Evolutionary conservation across 2,797 vertebrate genomes (phyloP), one percentile per base, ranked within the genome.

Genomic region (Coilia nasus): DNA sequence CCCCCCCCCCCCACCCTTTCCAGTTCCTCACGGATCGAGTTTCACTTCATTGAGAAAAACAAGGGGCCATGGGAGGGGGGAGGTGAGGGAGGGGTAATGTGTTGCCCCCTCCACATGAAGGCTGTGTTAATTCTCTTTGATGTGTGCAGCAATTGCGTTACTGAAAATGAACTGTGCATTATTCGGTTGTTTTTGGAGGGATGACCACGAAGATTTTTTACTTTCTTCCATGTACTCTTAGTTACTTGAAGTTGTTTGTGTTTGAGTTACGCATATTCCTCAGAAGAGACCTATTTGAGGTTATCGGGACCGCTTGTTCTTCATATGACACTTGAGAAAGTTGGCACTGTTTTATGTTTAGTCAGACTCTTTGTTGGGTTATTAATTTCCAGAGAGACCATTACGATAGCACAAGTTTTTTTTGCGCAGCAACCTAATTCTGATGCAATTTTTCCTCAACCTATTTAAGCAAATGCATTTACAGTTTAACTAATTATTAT

Each of bases 41-140:
- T 96, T 95, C 94, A 95, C 93, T 95, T 95, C 95, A 96, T 96
- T 95, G 93, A 96, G 91, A 93, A 96, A 95, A 96, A 96, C 94
- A 95, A 95, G 92, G 90, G 88, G 91, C 91, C 88, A 85, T 82
- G 82, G 75, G 85, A 88, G 87, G 87, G 84, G 84, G 85, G 64
- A 21, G 78, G n/a, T 10, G 64, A 17, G 62, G 85, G 83, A 47
- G 64, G n/a, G 57, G 23, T 78, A 88, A 89, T 87, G 83, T 90
- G 89, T 78, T 41, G 31, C 71, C 17, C 71, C 71, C 35, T 44
- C 35, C 71, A 78, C 14, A 71, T 78, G 71, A 78, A 41, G 35
- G 17, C 19, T 78, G 71, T 44, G 31, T 78, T 78, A 44, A 0
- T 78, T 78, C 35, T 78, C 71, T 78, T 78, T 78, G 71, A 78